Evolutionary conservation across 2,888 invertebrate genomes (phyloP).

Genomic region (Peribatodes rhomboidaria): DNA sequence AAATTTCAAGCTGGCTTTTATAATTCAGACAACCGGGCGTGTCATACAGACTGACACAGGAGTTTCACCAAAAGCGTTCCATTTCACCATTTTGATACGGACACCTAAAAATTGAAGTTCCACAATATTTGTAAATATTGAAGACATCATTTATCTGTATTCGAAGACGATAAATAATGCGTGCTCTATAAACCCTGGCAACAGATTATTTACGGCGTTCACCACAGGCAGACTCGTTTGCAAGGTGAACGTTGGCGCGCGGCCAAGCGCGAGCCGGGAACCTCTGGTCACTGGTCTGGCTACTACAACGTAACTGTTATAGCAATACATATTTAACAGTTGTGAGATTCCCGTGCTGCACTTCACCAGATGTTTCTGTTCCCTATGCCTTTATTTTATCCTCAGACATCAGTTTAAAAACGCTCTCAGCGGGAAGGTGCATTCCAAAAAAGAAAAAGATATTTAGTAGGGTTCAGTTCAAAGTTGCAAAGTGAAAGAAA

Average conservation of each 20-base stretch:
- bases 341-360: neutral
- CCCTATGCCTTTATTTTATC: no score
- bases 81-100: no score
- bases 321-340: neutral
- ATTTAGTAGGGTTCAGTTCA: no score
- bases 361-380: neutral
- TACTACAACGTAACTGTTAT: neutral
- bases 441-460: no score
- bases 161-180: conserved; percentile 3
- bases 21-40: no score
- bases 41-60: no score
- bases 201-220: conserved; percentile 12
- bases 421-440: no score
- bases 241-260: conserved; percentile 20
- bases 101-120: no score
- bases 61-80: no score
- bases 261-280: conserved; percentile 21
- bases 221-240: conserved; percentile 25
- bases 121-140: neutral
- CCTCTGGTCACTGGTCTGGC: neutral
- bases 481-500: no score
- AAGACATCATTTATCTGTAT: conserved; percentile 2
- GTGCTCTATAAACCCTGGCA: conserved; percentile 9
- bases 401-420: no score
- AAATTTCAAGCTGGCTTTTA: no score